Percentiles rank a stretch among this genome's conserved stretches.
Evolutionary conservation across 2,113 vertebrate species (phyloP).

Genomic region (Paradoxurus hermaphroditus): DNA sequence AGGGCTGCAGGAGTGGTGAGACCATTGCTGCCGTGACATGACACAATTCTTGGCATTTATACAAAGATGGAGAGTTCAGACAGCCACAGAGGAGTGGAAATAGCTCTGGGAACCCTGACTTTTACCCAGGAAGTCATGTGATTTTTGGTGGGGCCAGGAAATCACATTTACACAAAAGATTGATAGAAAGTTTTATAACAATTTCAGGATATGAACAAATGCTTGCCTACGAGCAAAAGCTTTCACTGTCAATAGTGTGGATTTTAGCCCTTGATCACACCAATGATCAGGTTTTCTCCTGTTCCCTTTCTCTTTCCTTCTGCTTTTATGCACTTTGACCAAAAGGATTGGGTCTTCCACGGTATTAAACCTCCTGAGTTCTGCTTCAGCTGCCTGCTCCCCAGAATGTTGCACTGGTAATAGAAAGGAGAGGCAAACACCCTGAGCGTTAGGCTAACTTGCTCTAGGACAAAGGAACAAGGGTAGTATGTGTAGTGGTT

Average conservation of each 20-base stretch:
- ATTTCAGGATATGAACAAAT: neutral
- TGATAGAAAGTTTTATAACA: neutral
- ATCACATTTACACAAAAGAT: neutral
- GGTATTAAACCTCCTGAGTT: neutral
- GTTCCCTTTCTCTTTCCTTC: neutral
- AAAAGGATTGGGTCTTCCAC: neutral
- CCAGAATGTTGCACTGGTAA: neutral
- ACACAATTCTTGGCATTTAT: conserved; percentile 30
- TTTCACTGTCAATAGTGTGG: neutral
- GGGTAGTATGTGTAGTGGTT: neutral
- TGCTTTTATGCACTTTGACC: neutral
- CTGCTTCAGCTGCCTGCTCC: neutral
- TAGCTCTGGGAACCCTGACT: neutral
- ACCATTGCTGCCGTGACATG: neutral
- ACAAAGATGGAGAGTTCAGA: neutral
- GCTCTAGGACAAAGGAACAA: neutral
- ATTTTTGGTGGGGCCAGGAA: neutral
- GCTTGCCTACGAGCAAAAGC: neutral
- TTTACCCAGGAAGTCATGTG: neutral
- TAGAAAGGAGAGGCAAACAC: neutral
- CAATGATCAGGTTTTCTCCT: neutral
- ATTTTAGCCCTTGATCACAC: neutral
- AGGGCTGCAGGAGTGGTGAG: neutral
- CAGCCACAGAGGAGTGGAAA: neutral
- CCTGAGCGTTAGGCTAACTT: neutral